Conservation (phyloP, 2,888 invertebrate genomes). For the Physocephala rufipes region DNA sequence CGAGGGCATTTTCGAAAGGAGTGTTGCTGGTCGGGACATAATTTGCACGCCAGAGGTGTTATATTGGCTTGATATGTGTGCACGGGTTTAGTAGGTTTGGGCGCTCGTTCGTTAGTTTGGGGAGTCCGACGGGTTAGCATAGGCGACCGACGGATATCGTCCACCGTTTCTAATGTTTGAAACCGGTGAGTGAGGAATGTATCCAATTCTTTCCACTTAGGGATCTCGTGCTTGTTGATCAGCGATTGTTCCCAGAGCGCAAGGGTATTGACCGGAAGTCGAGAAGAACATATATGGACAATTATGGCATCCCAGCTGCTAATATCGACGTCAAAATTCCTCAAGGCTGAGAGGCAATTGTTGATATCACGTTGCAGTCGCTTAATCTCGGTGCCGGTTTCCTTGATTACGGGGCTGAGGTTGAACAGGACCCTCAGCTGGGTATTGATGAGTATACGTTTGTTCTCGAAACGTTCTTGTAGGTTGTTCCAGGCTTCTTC, state of each 20-base stretch:
- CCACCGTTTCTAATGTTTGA: too few relatives aligned
- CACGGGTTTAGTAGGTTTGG: neutral
- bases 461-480: conserved; percentile 28
- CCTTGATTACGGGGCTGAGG: neutral
- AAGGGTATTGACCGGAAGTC: neutral
- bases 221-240: too few relatives aligned
- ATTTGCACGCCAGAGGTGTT: neutral
- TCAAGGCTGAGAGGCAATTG: neutral
- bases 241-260: neutral
- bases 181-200: neutral
- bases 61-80: neutral
- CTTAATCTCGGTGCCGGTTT: neutral
- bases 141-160: too few relatives aligned
- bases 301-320: neutral
- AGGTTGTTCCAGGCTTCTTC: conserved; percentile 8
- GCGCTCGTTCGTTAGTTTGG: too few relatives aligned
- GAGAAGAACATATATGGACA: neutral
- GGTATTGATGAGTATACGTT: conserved; percentile 15
- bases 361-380: neutral
- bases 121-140: too few relatives aligned
- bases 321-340: neutral
- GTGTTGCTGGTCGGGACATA: neutral
- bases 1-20: neutral
- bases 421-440: neutral
- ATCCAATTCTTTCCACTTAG: neutral